Conservation (phyloP, 2,888 invertebrate species). For the Metalampra italica region DNA sequence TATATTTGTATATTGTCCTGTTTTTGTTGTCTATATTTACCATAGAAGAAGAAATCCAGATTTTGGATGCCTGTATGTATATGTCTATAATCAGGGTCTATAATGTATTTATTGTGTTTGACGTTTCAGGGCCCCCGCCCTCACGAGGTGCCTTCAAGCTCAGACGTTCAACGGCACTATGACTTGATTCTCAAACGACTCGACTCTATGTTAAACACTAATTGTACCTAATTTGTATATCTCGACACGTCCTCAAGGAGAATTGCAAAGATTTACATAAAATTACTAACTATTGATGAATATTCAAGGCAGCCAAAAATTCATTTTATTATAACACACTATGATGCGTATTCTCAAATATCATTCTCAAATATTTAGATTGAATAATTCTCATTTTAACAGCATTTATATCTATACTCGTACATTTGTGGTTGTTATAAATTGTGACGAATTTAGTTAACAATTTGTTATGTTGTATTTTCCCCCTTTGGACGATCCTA, state of each 20-base stretch:
- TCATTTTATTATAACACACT: constrained; percentile 2
- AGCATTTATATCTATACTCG: not conserved
- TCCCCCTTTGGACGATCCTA: constrained; percentile 43
- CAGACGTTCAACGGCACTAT: constrained; percentile 62
- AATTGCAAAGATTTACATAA: constrained; percentile 27
- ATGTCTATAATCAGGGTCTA: too few species aligned
- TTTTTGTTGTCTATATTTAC: too few species aligned
- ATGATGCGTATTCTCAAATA: not conserved
- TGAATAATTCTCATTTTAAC: not conserved
- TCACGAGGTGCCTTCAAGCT: constrained; percentile 67
- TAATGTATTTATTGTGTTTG: constrained; percentile 15
- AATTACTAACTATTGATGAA: not conserved
- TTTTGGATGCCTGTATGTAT: too few species aligned
- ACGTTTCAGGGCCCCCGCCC: constrained; percentile 67
- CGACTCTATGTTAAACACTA: constrained; percentile 27
- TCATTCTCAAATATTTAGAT: not conserved
- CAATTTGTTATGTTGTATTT: constrained; percentile 32
- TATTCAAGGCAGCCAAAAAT: constrained; percentile 1
- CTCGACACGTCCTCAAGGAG: constrained; percentile 45
- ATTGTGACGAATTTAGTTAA: constrained; percentile 38
- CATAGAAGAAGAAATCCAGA: too few species aligned
- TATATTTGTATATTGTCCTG: too few species aligned
- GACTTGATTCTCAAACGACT: constrained; percentile 47
- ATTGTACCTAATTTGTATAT: constrained; percentile 52
- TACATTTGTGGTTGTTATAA: not conserved